Conservation (phyloP, 2,113 vertebrate genomes). For the Grus americana region DNA sequence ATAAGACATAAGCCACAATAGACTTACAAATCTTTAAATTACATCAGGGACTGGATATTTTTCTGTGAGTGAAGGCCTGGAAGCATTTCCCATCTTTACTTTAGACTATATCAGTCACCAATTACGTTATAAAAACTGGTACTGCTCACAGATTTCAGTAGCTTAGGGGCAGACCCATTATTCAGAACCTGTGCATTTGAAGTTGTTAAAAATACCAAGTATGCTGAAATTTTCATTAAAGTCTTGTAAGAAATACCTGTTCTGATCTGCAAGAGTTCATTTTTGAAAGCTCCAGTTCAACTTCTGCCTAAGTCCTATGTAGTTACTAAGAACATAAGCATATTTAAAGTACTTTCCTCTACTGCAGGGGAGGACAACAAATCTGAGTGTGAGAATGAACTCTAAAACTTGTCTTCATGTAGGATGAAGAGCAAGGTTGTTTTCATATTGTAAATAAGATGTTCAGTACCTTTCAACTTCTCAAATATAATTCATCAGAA, state of each 20-base stretch:
- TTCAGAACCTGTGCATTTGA: not conserved
- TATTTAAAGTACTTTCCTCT: not conserved
- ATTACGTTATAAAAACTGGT: not conserved
- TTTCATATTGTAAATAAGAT: not conserved
- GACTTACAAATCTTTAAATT: constrained; percentile 22
- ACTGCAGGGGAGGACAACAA: not conserved
- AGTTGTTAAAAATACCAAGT: not conserved
- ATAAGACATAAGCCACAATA: constrained; percentile 22
- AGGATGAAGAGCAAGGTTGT: not conserved
- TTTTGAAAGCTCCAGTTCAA: not conserved
- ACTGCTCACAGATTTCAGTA: not conserved
- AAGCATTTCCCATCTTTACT: not conserved
- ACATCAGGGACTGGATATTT: not conserved
- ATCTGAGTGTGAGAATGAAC: not conserved
- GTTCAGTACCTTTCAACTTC: not conserved
- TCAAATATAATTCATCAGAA: not conserved
- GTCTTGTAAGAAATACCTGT: not conserved
- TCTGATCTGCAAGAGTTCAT: not conserved
- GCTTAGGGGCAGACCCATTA: not conserved
- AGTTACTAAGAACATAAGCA: not conserved
- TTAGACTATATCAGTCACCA: not conserved
- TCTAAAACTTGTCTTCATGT: not conserved
- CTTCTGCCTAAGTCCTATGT: not conserved
- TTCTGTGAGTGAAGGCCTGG: not conserved
- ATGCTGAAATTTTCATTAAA: not conserved